phyloP scores from a whole-genome alignment of 2,888 invertebrate genomes.

The Leptopilina syphax region DNA sequence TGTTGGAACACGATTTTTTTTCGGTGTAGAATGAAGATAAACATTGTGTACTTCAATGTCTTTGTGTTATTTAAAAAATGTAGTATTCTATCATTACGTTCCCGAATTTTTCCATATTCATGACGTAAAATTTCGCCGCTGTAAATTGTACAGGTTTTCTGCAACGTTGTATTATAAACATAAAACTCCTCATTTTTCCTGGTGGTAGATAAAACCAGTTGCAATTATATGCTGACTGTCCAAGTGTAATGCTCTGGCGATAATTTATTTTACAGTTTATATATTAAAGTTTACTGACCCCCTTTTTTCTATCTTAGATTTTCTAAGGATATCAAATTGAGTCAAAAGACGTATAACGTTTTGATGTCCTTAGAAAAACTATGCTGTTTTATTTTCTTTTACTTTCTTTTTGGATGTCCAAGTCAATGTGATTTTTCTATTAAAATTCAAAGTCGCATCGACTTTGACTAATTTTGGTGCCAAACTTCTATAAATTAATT shows the following conservation, averaged over 20 bases:
- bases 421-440: not conserved
- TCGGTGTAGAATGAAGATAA: too few relatives aligned
- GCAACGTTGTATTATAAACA: conserved; percentile 7
- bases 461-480: too few relatives aligned
- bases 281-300: not conserved
- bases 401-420: too few relatives aligned
- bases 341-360: too few relatives aligned
- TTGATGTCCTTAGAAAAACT: too few relatives aligned
- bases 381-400: too few relatives aligned
- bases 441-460: too few relatives aligned
- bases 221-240: conserved; percentile 5
- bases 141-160: conserved; percentile 1
- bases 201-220: not conserved
- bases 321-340: too few relatives aligned
- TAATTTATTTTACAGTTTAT: not conserved
- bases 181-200: not conserved
- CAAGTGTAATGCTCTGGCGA: not conserved
- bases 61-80: not conserved
- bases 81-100: not conserved
- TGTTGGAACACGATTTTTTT: too few relatives aligned
- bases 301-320: too few relatives aligned
- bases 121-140: not conserved
- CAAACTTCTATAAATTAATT: too few relatives aligned
- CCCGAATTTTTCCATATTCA: conserved; percentile 1
- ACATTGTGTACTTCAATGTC: too few relatives aligned